Base-by-base conservation (phyloP, 1,140 invertebrate species). In the Piezodorus guildinii region DNA sequence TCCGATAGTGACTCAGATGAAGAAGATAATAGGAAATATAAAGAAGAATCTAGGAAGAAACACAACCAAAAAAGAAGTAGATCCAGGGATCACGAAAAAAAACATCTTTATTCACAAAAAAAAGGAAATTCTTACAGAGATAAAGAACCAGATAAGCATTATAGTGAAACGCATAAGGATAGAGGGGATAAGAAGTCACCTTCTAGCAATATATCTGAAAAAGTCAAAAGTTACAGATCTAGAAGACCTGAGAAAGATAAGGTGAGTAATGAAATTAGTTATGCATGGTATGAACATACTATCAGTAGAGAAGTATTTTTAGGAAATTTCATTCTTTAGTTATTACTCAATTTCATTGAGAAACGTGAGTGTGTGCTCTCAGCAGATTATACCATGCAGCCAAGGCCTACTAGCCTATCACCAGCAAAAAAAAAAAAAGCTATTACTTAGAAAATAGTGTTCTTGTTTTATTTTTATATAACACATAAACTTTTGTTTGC, bases 61-160 rank as follows among this genome's bases (percentile, higher is more conserved):
- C 6, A 12, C 2, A 10, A 39, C 6, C 34, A 39, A 10, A 39
- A 39, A 39, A 39, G 34, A 10, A 12, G 34, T 39, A 39, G 34
- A 1, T 39, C 34, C 9, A 39, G 34, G 9, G 34, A 39, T 39
- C 12, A 39, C 5, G 43, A 39, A 1, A 19, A 60, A 30, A 60
- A 52, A n/a, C 4, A 52, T 4, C 49, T 52, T 21, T 10, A 6
- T 52, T 52, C 49, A 25, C 17, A 6, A 1, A 19, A 15, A 52
- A 52, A 25, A 19, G 23, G 49, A 25, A 52, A 25, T 52, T 25
- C 49, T 52, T 25, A 52, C 8, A 25, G 49, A 52, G 6, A 39
- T 23, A 60, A 44, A 60, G 34, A 60, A 17, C n/a, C 23, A 21
- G 59, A 60, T 30, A 60, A 34, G 15, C n/a, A n/a, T 30, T 15